A percentile compares a stretch with the other conserved stretches of the same genome.
phyloP scores from a whole-genome alignment of 92 coral and sea anemone genomes.

The Palythoa caribaeorum region DNA sequence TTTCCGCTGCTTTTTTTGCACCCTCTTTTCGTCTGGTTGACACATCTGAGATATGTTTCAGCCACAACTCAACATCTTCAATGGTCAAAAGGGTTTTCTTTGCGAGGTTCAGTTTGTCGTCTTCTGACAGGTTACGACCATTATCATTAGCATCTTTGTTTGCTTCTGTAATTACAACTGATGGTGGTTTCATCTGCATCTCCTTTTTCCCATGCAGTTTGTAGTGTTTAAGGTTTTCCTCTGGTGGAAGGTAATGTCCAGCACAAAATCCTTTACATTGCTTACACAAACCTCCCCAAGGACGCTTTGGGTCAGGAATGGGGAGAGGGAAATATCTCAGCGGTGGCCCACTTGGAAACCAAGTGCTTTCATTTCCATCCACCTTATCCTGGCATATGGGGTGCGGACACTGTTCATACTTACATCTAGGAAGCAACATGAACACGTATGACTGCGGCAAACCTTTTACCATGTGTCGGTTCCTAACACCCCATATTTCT shows the following conservation, averaged over 20 bases:
- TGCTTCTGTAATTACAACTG: constrained; percentile 23
- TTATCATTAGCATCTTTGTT: neutral
- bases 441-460: constrained; percentile 48
- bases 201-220: constrained; percentile 14
- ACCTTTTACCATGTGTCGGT: constrained; percentile 39
- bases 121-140: constrained; percentile 26
- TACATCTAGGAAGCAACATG: constrained; percentile 57
- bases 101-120: constrained; percentile 17
- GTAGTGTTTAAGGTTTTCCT: constrained; percentile 29
- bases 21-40: constrained; percentile 40
- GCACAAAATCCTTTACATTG: constrained; percentile 43
- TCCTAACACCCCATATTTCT: constrained; percentile 41
- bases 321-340: constrained; percentile 58
- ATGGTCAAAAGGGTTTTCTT: constrained; percentile 36
- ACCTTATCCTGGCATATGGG: constrained; percentile 51
- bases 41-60: constrained; percentile 53
- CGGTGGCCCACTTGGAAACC: constrained; percentile 61
- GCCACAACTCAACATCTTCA: constrained; percentile 44
- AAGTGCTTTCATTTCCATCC: constrained; percentile 34
- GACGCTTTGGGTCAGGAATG: constrained; percentile 63
- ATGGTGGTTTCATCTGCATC: constrained; percentile 48
- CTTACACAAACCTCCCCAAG: constrained; percentile 56
- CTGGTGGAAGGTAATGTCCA: constrained; percentile 51
- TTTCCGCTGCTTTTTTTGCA: constrained; percentile 50
- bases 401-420: constrained; percentile 55